These are phyloP conservation scores for Trichopria drosophilae DNA, from an alignment of 2,888 invertebrate genomes.

Conservation along the genomic window DNA sequence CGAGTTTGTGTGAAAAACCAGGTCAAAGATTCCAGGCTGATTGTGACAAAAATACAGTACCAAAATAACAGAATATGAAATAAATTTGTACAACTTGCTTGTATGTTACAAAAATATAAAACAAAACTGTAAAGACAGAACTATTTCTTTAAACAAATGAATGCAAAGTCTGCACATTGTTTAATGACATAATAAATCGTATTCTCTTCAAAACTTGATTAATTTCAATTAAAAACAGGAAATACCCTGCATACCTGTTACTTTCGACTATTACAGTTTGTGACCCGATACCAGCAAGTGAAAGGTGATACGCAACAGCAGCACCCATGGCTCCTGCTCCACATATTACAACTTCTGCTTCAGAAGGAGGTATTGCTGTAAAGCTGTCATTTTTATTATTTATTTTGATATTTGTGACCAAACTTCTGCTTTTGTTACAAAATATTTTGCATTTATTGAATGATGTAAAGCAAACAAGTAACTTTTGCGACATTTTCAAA, in stretches of 20 bases:
- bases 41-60: no score
- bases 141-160: no score
- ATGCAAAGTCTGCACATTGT: neutral
- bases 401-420: no score
- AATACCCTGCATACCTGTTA: slow-evolving; percentile 77
- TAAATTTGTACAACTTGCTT: neutral
- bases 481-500: no score
- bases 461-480: no score
- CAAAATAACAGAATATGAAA: neutral
- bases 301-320: slow-evolving; percentile 88
- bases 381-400: slow-evolving; percentile 8
- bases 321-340: slow-evolving; percentile 92
- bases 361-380: slow-evolving; percentile 56
- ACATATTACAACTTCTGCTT: slow-evolving; percentile 80
- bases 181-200: no score
- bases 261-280: slow-evolving; percentile 84
- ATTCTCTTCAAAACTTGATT: neutral
- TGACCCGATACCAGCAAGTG: slow-evolving; percentile 78
- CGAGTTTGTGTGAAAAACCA: slow-evolving; percentile 15
- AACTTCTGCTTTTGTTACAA: neutral
- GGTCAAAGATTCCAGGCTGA: slow-evolving; percentile 1
- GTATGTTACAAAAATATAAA: neutral
- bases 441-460: slow-evolving; percentile 1
- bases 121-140: neutral
- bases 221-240: no score